Conservation (phyloP, 2,797 vertebrate species). For the Podarcis siculus region DNA sequence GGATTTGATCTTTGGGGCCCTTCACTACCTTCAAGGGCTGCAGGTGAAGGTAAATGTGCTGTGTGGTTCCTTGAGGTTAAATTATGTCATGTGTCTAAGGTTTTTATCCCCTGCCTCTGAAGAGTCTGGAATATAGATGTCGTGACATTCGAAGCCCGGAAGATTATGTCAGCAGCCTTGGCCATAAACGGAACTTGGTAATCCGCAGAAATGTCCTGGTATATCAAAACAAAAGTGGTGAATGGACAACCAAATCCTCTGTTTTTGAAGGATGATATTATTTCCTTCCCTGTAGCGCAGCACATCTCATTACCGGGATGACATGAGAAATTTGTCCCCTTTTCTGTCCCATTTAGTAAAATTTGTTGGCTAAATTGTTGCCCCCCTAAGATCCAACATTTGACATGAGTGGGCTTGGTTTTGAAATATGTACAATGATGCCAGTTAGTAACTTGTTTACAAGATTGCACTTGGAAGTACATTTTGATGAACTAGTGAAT, state of each 20-base stretch:
- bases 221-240: neutral
- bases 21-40: neutral
- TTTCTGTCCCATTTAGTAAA: neutral
- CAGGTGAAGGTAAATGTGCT: neutral
- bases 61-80: neutral
- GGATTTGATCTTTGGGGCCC: neutral
- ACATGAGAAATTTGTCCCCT: neutral
- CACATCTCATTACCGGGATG: neutral
- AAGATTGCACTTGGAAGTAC: neutral
- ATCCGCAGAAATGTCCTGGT: fast-evolving
- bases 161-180: neutral
- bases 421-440: neutral
- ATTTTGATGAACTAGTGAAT: conserved; percentile 19
- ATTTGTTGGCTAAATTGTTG: neutral
- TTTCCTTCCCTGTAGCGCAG: neutral
- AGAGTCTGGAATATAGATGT: neutral
- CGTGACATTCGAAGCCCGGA: neutral
- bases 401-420: neutral
- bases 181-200: neutral
- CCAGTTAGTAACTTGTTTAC: conserved; percentile 16
- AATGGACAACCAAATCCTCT: conserved; percentile 13
- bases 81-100: neutral
- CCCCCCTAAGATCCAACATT: fast-evolving
- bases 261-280: conserved; percentile 13
- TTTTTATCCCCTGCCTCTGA: neutral